Conservation (phyloP, 2,888 invertebrate species). For the Callosobruchus maculatus region DNA sequence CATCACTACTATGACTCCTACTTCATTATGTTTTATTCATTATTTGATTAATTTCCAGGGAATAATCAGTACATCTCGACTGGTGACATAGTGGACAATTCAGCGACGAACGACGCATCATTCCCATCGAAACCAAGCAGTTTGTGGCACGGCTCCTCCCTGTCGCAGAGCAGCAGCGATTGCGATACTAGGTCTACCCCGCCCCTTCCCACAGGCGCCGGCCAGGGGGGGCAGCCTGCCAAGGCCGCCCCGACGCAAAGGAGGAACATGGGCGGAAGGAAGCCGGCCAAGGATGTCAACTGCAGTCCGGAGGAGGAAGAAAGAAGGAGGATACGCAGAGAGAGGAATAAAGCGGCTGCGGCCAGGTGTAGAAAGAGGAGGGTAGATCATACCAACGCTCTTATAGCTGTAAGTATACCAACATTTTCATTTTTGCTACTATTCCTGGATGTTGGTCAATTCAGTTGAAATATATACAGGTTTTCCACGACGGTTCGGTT, state of each 20-base stretch:
- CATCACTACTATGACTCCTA: no score
- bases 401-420: constrained; percentile 64
- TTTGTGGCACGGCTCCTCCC: constrained; percentile 44
- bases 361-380: constrained; percentile 94
- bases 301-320: constrained; percentile 91
- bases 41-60: constrained; percentile 32
- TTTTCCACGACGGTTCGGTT: no score
- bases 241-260: constrained; percentile 43
- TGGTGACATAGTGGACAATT: constrained; percentile 30
- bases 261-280: constrained; percentile 80
- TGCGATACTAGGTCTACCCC: constrained; percentile 44
- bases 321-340: constrained; percentile 78
- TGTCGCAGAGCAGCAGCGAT: constrained; percentile 46
- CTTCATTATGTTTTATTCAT: no score
- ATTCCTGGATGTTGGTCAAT: no score
- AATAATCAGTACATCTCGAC: constrained; percentile 49
- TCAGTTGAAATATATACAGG: no score
- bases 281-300: constrained; percentile 73
- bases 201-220: constrained; percentile 33
- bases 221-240: constrained; percentile 11
- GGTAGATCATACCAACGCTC: constrained; percentile 90
- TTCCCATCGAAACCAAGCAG: constrained; percentile 38
- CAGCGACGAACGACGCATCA: constrained; percentile 16
- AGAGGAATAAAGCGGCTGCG: constrained; percentile 95
- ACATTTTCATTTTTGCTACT: no score